Conservation (phyloP, 2,888 invertebrate species). For the Leucozona laternaria region DNA sequence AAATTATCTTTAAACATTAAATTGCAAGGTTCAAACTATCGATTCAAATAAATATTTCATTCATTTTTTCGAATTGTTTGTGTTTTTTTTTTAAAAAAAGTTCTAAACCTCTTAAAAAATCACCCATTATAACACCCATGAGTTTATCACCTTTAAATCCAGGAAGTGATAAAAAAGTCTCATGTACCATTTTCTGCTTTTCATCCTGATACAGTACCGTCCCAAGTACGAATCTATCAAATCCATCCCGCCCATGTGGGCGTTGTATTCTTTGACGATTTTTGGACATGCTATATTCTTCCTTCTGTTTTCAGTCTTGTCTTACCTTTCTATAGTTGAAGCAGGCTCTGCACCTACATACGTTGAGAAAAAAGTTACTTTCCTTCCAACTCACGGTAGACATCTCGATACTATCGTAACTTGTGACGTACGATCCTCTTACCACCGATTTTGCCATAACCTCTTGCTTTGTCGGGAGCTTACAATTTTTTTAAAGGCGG, state of each 20-base stretch:
- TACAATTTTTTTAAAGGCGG: constrained; percentile 1
- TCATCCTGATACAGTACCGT: not conserved
- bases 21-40: too few relatives aligned
- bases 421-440: not conserved
- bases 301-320: too few relatives aligned
- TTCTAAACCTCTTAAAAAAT: too few relatives aligned
- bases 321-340: not conserved
- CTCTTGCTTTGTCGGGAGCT: constrained; percentile 26
- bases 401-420: not conserved
- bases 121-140: not conserved
- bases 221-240: constrained; percentile 1
- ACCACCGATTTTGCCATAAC: not conserved
- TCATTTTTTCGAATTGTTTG: too few relatives aligned
- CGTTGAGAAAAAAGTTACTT: constrained; percentile 5
- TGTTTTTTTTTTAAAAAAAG: too few relatives aligned
- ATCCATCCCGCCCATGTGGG: not conserved
- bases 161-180: not conserved
- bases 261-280: constrained; percentile 5
- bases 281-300: not conserved
- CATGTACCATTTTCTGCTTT: too few relatives aligned
- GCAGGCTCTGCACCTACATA: not conserved
- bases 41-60: too few relatives aligned
- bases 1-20: too few relatives aligned
- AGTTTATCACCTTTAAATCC: not conserved
- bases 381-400: constrained; percentile 3